Evolutionary conservation across 1,140 invertebrate genomes (phyloP).

Genomic region (Harpegnathos saltator): DNA sequence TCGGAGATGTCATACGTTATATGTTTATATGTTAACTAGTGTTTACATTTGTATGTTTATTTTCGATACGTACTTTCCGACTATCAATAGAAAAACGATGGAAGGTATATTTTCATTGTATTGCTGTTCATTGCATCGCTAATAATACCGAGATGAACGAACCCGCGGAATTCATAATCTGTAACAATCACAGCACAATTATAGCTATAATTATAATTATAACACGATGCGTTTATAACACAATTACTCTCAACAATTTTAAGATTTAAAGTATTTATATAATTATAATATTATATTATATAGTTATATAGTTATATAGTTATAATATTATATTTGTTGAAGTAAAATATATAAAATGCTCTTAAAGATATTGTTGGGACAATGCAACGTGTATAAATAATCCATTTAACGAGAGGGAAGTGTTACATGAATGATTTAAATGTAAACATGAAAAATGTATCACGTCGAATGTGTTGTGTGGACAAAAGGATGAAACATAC

Average conservation of each 20-base stretch:
- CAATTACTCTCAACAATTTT: too few species aligned
- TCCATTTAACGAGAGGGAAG: not conserved
- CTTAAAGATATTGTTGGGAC: not conserved
- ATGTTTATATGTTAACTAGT: not conserved
- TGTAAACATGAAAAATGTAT: not conserved
- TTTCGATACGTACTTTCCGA: not conserved
- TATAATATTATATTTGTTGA: not conserved
- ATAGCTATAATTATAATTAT: not conserved
- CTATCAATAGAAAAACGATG: slow-evolving; percentile 6
- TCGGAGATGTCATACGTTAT: not conserved
- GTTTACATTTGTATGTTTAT: slow-evolving; percentile 1
- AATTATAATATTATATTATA: not conserved
- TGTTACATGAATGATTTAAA: not conserved
- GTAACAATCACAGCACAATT: slow-evolving; percentile 6
- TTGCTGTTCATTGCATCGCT: slow-evolving; percentile 46
- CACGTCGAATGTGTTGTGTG: too few species aligned
- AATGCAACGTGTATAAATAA: not conserved
- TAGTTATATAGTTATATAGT: too few species aligned
- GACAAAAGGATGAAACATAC: not conserved
- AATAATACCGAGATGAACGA: slow-evolving; percentile 64
- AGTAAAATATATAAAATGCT: too few species aligned
- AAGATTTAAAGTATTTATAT: not conserved
- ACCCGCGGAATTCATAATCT: slow-evolving; percentile 67
- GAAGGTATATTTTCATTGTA: not conserved
- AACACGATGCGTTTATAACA: not conserved